Evolutionary conservation across 1,140 invertebrate species (phyloP), one percentile per base, ranked within the genome.

Genomic region (Tetragnatha versicolor): DNA sequence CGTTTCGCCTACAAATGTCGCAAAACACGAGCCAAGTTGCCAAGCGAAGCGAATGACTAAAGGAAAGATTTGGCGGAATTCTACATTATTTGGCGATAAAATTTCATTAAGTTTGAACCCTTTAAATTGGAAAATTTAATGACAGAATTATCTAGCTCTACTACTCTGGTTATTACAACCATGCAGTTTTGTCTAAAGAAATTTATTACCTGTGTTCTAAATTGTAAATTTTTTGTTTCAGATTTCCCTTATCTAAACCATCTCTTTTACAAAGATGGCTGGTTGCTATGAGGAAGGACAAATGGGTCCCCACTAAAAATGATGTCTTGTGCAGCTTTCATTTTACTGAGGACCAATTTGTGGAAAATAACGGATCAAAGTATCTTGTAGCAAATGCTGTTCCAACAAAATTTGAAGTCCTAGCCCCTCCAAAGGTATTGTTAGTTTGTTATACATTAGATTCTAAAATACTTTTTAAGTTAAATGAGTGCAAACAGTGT

Each of bases 291-390:
- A 45, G 63, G 10, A 79, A 79, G 14, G 63, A 68, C 17, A 79
- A 79, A 27, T 79, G 76, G 76, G 65, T 68, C 35, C 76, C 76
- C 1, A 60, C 63, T 2, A 58, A 69, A 33, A 60, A 25, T 31
- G 65, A 79, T 60, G 51, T 79, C 47, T 51, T 79, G 6, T 79
- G 76, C 29, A 79, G 65, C 17, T 45, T 35, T 35, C 76, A 79
- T 47, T 79, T 79, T 20, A 22, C 53, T 25, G 65, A 79, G 31
- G 76, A 79, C 12, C 63, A 79, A 12, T 79, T 79, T 69, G 42
- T 79, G 17, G 63, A 79, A 47, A 69, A 69, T 33, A 47, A 35
- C 49, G 76, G 76, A 17, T 60, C 58, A 25, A n/a, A 65, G 17
- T 60, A 60, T 22, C 35, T 79, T 9, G 61, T 35, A 4, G 29